Evolutionary conservation across 2,113 vertebrate genomes (phyloP).

Genomic region (Gadus chalcogrammus): DNA sequence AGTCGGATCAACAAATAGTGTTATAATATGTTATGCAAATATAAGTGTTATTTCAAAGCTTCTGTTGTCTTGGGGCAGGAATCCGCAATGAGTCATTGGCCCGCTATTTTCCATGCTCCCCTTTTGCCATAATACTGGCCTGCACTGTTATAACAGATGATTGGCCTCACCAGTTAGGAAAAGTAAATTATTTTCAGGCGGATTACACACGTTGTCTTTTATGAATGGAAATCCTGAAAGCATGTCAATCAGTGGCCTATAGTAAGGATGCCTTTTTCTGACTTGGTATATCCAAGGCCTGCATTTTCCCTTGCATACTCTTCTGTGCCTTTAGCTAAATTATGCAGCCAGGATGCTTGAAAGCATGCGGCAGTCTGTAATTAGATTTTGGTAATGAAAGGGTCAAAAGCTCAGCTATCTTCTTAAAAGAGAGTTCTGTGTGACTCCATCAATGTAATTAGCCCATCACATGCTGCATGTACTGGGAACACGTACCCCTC

Average conservation of each 20-base stretch:
- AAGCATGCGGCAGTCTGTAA: constrained; percentile 57
- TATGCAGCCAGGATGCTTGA: constrained; percentile 38
- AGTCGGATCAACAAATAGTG: no score
- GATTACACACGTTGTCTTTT: background rate
- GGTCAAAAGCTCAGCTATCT: constrained; percentile 39
- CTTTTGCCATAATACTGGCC: background rate
- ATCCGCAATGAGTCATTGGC: no score
- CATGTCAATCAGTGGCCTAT: no score
- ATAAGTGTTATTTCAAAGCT: no score
- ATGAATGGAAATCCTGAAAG: no score
- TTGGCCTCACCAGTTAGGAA: background rate
- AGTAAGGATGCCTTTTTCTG: no score
- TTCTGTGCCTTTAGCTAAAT: constrained; percentile 42
- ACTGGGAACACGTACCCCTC: no score
- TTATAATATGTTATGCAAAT: no score
- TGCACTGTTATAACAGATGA: background rate
- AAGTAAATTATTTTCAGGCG: background rate
- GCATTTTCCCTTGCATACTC: constrained; percentile 1
- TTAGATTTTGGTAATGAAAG: constrained; percentile 63
- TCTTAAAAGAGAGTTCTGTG: constrained; percentile 19
- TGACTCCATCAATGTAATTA: background rate
- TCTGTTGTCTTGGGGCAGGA: no score
- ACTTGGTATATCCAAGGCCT: no score
- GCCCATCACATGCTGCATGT: constrained; percentile 8
- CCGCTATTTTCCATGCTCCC: no score